Base-by-base conservation (phyloP, 2,113 vertebrate species). In the Cyprinodon brontotheroides region DNA sequence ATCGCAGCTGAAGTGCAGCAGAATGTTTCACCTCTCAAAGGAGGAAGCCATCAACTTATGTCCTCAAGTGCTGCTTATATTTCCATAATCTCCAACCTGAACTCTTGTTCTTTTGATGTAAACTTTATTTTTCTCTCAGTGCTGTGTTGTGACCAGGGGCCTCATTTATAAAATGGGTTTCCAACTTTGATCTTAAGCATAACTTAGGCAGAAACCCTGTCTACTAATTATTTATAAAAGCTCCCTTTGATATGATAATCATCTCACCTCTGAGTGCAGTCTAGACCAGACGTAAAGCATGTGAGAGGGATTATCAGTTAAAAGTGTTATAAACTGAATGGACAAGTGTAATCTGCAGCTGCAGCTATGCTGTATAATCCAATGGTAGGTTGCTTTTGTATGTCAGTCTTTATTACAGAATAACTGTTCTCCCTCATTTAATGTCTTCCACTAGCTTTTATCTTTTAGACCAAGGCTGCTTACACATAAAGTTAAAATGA, bases 1-100 rank as follows among this genome's bases (percentile, higher is more conserved):
- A 87, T 77, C 80, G 48, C 74, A 61, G 75, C 68, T 62, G 68
- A 57, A 77, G 70, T 41, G 71, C 69, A 48, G 65, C 62, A 41
- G 57, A 75, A 61, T 60, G 61, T 76, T 66, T 48, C 71, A 78
- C 43, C 57, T 11, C 72, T 63, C 2, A 2, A 69, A 39, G 77
- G 64, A 65, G 57, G 40, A 77, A 67, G 63, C 40, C 53, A 45
- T 74, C 61, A 61, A 17, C 63, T 72, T 1, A 47, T 74, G 67
- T 64, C 50, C 15, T 22, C 7, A 29, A 68, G 67, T 59, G 50
- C 61, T 37, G 45, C 75, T 57, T 75, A 59, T 65, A 60, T 78
- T 85, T 62, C 50, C 61, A 59, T 11, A 37, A 45, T 11, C 62
- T 47, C 15, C 8, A 43, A 14, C 39, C 48, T 70, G 53, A 41